Evolutionary conservation across 2,888 invertebrate species (phyloP).

Genomic region (Dynastes hyllus): DNA sequence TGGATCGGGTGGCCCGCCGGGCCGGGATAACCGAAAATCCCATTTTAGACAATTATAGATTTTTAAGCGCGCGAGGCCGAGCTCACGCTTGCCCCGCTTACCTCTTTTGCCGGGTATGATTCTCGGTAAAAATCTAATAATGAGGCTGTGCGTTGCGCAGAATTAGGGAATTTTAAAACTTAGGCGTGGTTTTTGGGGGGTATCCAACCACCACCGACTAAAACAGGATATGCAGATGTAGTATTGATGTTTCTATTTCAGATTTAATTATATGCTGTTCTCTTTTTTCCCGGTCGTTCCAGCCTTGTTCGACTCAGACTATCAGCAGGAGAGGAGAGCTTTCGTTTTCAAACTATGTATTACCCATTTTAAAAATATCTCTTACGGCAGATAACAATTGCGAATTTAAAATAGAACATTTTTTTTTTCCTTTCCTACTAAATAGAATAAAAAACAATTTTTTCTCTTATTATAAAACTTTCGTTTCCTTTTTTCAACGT

Average conservation of each 20-base stretch:
- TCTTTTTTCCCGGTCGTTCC: conserved; percentile 64
- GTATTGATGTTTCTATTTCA: conserved; percentile 72
- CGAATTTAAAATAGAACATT: conserved; percentile 33
- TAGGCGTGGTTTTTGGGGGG: conserved; percentile 68
- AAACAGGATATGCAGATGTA: conserved; percentile 65
- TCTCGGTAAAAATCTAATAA: conserved; percentile 69
- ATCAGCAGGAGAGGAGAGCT: conserved; percentile 35
- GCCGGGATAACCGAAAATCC: conserved; percentile 45
- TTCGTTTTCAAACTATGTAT: conserved; percentile 57
- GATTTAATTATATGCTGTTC: conserved; percentile 71
- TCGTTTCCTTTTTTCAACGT: too few species aligned
- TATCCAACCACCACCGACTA: conserved; percentile 47
- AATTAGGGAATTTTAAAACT: conserved; percentile 71
- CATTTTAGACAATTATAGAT: conserved; percentile 50
- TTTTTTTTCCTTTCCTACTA: neutral
- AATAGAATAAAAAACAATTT: too few species aligned
- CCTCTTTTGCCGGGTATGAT: conserved; percentile 56
- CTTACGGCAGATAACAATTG: conserved; percentile 60
- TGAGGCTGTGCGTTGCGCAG: conserved; percentile 67
- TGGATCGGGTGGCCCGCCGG: neutral
- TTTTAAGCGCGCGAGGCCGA: conserved; percentile 48
- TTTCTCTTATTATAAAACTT: too few species aligned
- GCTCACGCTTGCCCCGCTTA: conserved; percentile 51
- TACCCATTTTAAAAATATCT: conserved; percentile 60
- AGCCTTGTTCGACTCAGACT: conserved; percentile 35